These are phyloP conservation scores for Bradypus variegatus DNA, from an alignment of 2,797 vertebrate genomes.

Conservation along the genomic window DNA sequence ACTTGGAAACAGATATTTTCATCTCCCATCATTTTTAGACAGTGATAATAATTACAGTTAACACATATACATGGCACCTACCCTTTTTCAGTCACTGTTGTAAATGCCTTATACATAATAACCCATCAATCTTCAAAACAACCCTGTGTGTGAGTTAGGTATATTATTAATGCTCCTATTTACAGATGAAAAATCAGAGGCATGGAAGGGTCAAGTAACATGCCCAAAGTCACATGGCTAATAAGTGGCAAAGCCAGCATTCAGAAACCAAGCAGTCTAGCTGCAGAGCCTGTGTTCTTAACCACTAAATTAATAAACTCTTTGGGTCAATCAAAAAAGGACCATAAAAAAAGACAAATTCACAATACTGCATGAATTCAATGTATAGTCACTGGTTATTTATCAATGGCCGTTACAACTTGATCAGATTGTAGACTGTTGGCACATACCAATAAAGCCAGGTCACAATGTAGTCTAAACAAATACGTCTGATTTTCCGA, in stretches of 20 bases:
- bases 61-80: not conserved
- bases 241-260: not conserved
- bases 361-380: not conserved
- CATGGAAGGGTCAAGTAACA: not conserved
- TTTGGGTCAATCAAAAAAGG: not conserved
- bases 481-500: not conserved
- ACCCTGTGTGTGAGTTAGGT: not conserved
- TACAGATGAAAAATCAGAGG: not conserved
- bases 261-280: not conserved
- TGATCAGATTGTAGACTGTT: not conserved
- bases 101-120: not conserved
- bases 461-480: not conserved
- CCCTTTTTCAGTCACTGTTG: not conserved
- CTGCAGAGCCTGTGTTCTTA: not conserved
- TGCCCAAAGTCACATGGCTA: not conserved
- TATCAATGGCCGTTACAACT: not conserved
- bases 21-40: not conserved
- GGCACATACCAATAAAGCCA: not conserved
- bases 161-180: not conserved
- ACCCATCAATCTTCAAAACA: not conserved
- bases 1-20: not conserved
- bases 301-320: not conserved
- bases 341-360: conserved; percentile 7
- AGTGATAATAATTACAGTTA: not conserved
- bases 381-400: not conserved